These are phyloP conservation scores for Lithophane semibrunnea DNA, from an alignment of 2,888 invertebrate genomes.

Conservation along the genomic window DNA sequence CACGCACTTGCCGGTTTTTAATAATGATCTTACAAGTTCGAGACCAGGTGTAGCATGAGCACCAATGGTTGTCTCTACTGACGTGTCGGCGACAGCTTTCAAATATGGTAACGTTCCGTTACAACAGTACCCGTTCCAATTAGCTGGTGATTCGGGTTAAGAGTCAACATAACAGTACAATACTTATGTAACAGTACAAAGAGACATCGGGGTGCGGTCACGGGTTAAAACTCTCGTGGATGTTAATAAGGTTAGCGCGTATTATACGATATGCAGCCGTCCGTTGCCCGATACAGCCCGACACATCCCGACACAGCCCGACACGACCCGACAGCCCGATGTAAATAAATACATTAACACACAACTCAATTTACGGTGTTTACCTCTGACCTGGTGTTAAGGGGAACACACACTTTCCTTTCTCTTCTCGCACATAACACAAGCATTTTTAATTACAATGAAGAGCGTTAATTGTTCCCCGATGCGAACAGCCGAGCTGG, in stretches of 20 bases:
- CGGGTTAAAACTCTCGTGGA: conserved; percentile 5
- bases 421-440: neutral
- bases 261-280: conserved; percentile 8
- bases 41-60: too few relatives aligned
- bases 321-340: conserved; percentile 3
- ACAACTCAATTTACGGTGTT: conserved; percentile 43
- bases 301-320: neutral
- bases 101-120: too few relatives aligned
- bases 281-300: too few relatives aligned
- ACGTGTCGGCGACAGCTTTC: too few relatives aligned
- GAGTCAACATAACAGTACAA: too few relatives aligned
- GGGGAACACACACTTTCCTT: conserved; percentile 7
- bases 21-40: too few relatives aligned
- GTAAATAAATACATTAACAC: conserved; percentile 37
- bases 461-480: neutral
- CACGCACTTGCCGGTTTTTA: too few relatives aligned
- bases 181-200: neutral
- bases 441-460: conserved; percentile 6
- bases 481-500: neutral
- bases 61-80: too few relatives aligned
- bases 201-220: neutral
- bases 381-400: conserved; percentile 7
- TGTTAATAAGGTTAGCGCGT: conserved; percentile 33
- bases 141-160: too few relatives aligned
- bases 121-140: too few relatives aligned